Evolutionary conservation across 2,888 invertebrate genomes (phyloP).

Genomic region (Tortrix viridana): DNA sequence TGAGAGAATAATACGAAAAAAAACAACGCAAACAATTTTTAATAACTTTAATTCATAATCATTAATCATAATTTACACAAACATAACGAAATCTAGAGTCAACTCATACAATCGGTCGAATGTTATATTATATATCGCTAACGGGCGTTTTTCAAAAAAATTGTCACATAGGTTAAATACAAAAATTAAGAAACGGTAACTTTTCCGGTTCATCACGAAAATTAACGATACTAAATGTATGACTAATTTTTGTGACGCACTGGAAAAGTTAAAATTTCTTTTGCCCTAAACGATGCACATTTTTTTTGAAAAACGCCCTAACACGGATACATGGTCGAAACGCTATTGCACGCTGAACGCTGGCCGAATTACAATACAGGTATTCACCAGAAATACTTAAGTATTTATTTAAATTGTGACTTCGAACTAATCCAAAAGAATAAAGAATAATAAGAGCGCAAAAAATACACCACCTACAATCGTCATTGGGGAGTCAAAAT

Average conservation of each 20-base stretch:
- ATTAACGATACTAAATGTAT: too few relatives aligned
- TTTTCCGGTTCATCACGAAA: too few relatives aligned
- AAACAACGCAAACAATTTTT: slow-evolving; percentile 59
- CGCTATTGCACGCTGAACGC: slow-evolving; percentile 43
- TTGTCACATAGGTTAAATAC: too few relatives aligned
- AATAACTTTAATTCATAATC: slow-evolving; percentile 78
- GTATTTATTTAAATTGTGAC: slow-evolving; percentile 29
- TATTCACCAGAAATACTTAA: slow-evolving; percentile 32
- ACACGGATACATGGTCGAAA: slow-evolving; percentile 19
- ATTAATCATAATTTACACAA: slow-evolving; percentile 80
- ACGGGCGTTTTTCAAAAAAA: slow-evolving; percentile 25
- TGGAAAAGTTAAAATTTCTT: too few relatives aligned
- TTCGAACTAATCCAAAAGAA: slow-evolving; percentile 8
- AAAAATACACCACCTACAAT: background rate
- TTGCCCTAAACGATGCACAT: too few relatives aligned
- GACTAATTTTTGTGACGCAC: too few relatives aligned
- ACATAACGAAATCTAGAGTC: slow-evolving; percentile 78
- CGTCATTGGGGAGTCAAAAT: too few relatives aligned
- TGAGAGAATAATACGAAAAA: slow-evolving; percentile 32
- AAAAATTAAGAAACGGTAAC: too few relatives aligned
- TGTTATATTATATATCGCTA: slow-evolving; percentile 19
- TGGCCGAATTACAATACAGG: slow-evolving; percentile 20
- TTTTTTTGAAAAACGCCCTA: too few relatives aligned
- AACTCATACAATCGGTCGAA: slow-evolving; percentile 51
- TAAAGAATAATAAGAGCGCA: slow-evolving; percentile 2